A percentile compares a stretch with the other conserved stretches of the same genome.
Conservation (phyloP, 92 coral and sea anemone genomes). For the Palythoa heliodiscus region DNA sequence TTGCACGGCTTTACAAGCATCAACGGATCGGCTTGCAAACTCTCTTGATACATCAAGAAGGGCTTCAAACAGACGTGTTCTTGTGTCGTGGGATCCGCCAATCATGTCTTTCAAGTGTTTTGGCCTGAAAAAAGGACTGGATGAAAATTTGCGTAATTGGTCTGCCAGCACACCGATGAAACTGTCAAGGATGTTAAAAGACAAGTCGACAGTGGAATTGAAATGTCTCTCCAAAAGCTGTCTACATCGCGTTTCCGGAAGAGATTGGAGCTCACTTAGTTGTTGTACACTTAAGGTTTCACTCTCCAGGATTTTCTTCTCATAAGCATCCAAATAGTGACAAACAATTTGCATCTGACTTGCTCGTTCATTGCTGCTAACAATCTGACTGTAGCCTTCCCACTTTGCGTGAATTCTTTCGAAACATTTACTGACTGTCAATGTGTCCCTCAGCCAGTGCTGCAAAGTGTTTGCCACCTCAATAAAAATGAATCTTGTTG, state of each 20-base stretch:
- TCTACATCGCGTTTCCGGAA: constrained; percentile 56
- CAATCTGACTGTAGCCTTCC: constrained; percentile 53
- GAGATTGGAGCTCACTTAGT: constrained; percentile 39
- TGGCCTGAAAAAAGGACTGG: constrained; percentile 70
- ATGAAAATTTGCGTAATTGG: constrained; percentile 74
- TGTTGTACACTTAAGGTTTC: constrained; percentile 53
- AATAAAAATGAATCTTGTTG: constrained; percentile 58
- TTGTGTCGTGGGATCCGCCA: constrained; percentile 58
- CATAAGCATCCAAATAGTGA: constrained; percentile 74
- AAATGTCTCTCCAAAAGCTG: constrained; percentile 58
- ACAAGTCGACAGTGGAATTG: constrained; percentile 54
- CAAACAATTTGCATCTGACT: constrained; percentile 80
- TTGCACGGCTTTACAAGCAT: constrained; percentile 57
- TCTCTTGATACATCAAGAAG: constrained; percentile 70
- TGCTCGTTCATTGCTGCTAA: constrained; percentile 67
- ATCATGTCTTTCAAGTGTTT: constrained; percentile 62
- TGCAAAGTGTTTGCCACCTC: constrained; percentile 82
- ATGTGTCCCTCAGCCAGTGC: constrained; percentile 69
- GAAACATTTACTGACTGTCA: constrained; percentile 68
- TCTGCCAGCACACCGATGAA: constrained; percentile 75
- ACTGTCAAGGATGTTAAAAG: constrained; percentile 67
- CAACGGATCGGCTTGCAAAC: constrained; percentile 72
- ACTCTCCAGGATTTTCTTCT: constrained; percentile 54
- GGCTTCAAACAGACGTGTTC: constrained; percentile 69
- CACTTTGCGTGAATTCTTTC: constrained; percentile 51